phyloP scores from a whole-genome alignment of 2,797 vertebrate species.

The Heliangelus exortis region DNA sequence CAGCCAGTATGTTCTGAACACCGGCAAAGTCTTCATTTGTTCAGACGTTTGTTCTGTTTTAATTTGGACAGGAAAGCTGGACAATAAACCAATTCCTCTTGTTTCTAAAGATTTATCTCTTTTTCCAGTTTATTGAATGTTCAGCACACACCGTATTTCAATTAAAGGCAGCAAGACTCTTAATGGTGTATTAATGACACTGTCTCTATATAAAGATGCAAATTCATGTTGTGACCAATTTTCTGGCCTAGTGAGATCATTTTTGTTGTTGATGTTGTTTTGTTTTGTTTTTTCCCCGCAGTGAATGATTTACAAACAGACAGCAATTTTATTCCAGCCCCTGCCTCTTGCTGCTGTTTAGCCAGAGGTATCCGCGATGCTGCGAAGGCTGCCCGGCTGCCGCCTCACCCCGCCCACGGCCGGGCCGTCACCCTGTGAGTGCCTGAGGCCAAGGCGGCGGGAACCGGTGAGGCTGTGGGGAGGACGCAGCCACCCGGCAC shows the following conservation, averaged over 20 bases:
- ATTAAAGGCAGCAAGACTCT: neutral
- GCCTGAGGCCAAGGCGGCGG: no score
- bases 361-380: rapidly evolving
- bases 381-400: neutral
- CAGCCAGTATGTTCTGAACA: neutral
- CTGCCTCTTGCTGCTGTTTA: neutral
- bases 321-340: neutral
- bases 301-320: neutral
- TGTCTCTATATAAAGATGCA: neutral
- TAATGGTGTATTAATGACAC: neutral
- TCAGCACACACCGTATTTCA: neutral
- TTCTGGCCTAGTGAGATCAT: neutral
- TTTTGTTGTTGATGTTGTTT: no score
- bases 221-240: neutral
- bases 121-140: neutral
- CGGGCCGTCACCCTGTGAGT: rapidly evolving
- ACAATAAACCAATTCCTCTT: neutral
- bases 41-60: neutral
- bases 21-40: neutral
- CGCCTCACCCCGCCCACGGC: rapidly evolving
- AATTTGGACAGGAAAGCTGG: neutral
- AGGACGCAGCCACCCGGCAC: no score
- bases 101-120: neutral
- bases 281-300: rapidly evolving
- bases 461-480: neutral